Conservation (phyloP, 2,888 invertebrate species). For the Polyploca ridens region DNA sequence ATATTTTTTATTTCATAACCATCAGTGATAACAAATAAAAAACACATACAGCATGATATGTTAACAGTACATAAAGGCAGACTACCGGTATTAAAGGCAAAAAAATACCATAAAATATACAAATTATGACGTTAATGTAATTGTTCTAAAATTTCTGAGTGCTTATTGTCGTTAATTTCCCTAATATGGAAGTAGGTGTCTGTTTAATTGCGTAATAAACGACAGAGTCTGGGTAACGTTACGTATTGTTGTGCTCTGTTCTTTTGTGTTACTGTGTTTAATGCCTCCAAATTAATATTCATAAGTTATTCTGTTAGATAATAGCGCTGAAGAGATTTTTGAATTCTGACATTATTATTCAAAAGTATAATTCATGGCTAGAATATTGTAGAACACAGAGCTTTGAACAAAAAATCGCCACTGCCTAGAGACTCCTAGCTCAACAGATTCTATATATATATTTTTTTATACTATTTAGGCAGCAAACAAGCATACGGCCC, state of each 20-base stretch:
- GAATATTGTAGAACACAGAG: too few relatives aligned
- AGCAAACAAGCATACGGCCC: too few relatives aligned
- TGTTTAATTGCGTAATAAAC: constrained; percentile 28
- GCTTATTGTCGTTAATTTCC: constrained; percentile 26
- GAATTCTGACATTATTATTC: background rate
- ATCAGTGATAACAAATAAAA: too few relatives aligned
- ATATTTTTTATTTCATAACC: too few relatives aligned
- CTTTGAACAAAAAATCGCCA: too few relatives aligned
- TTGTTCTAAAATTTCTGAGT: constrained; percentile 19
- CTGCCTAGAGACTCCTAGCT: too few relatives aligned
- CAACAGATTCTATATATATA: too few relatives aligned
- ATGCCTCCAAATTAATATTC: constrained; percentile 16
- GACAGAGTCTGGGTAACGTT: constrained; percentile 17
- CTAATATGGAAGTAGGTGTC: constrained; percentile 24
- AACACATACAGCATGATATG: background rate
- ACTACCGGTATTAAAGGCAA: background rate
- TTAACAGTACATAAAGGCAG: background rate
- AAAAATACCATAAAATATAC: background rate
- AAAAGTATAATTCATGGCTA: too few relatives aligned
- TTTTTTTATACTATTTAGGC: too few relatives aligned
- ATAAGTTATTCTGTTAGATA: background rate
- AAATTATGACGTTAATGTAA: constrained; percentile 23
- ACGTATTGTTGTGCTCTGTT: constrained; percentile 10
- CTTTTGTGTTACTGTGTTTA: constrained; percentile 14
- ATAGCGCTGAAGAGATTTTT: background rate